Base-by-base conservation (phyloP, 2,888 invertebrate genomes). In the Cordilura impudica region DNA sequence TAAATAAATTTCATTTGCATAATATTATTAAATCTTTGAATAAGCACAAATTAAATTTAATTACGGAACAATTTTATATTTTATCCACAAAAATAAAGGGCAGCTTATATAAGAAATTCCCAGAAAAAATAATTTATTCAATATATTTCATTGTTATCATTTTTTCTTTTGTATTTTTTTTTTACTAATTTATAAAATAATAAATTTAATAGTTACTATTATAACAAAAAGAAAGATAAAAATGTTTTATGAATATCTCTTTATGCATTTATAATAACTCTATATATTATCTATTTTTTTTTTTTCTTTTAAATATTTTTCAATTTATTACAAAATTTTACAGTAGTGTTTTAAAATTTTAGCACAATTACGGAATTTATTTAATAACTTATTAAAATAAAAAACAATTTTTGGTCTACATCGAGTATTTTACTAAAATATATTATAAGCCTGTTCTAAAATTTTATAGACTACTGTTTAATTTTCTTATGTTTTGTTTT, bases 231-330 rank as follows among this genome's bases (percentile, higher is more conserved):
- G 67, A 66, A 71, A 51, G 71, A 80, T 84, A 67, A 71, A 84
- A 85, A 82, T 81, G 81, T 83, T 83, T 84, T 85, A 84, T 77
- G 84, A 86, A 86, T 79, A 72, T 70, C 56, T 65, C 67, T 66
- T 56, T 69, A 69, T 81, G 80, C 77, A 78, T 73, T 81, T 77
- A 81, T 77, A 67, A 58, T 65, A 74, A 74, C 74, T 74, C 74
- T 73, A 78, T n/a, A n/a, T n/a, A n/a, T n/a, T n/a, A n/a, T n/a
- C n/a, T n/a, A n/a, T n/a, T n/a, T n/a, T n/a, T n/a, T n/a, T n/a
- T n/a, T n/a, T n/a, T n/a, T n/a, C n/a, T n/a, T n/a, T n/a, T n/a
- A n/a, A n/a, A 39, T 14, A 39, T 39, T n/a, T 39, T n/a, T 12
- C 4, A 39, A 39, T 39, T n/a, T n/a, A n/a, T n/a, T n/a, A n/a